Base-by-base conservation (phyloP, 2,113 vertebrate species). In the Ramphastos sulfuratus region DNA sequence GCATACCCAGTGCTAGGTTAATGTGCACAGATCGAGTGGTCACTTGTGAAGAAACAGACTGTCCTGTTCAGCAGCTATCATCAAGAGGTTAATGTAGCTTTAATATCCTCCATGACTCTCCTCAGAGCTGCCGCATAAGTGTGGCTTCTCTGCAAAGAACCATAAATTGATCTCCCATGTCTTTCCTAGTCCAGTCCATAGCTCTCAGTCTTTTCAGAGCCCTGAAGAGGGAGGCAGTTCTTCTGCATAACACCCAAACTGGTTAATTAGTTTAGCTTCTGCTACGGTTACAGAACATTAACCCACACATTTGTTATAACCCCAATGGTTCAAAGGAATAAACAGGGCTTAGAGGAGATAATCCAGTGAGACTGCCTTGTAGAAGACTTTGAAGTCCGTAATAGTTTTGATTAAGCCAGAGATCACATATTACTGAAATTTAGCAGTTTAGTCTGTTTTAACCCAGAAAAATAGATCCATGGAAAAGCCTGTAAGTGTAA, bases 171-270 rank as follows among this genome's bases (percentile, higher is more conserved):
- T 66, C 18, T 58, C 63, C 31, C 0, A 0, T 20, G 46, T 54
- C 31, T 33, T 42, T 31, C 48, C 24, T 0, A 5, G 13, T 44
- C 60, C 0, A 5, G 13, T 44, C 60, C 0, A 1, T 3, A 66
- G 35, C 10, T 15, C 15, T 83, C 15, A 28, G 1, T 6, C 8
- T 60, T 33, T 50, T 64, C 1, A 3, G 31, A 58, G 27, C 7
- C 48, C 6, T 74, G 33, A 58, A 1, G 5, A 63, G 5, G 23
- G 19, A 58, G 21, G 19, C 15, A 73, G 4, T 4, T 70, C 14
- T 59, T 82, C 30, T 2, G 9, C 21, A 69, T 44, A 82, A 50
- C 1, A 92, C 6, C 10, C 31, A 60, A 48, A 60, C 9, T 35
- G 12, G 10, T 4, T 39, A 12, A 4, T 52, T 78, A 67, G 15